Conservation (phyloP, 2,888 invertebrate species). For the Diadromus collaris region DNA sequence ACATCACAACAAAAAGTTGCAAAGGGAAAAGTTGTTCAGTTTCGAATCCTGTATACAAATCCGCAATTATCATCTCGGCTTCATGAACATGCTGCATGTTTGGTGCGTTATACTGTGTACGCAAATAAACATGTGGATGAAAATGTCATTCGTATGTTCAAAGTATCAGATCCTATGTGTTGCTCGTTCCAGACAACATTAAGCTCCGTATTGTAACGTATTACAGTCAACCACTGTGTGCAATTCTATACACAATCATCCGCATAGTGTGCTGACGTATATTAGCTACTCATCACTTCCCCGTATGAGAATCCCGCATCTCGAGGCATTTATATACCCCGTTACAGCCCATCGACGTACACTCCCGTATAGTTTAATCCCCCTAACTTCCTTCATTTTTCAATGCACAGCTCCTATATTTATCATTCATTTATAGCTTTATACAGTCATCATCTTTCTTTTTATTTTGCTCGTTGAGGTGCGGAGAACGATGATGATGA, state of each 20-base stretch:
- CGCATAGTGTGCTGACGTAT: constrained; percentile 30
- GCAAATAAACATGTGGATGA: constrained; percentile 32
- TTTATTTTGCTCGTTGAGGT: constrained; percentile 31
- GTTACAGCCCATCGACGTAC: constrained; percentile 15
- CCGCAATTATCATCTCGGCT: neutral
- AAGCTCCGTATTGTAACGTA: constrained; percentile 26
- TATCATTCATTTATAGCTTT: constrained; percentile 47
- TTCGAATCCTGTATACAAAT: neutral
- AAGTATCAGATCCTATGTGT: constrained; percentile 19
- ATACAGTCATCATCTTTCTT: constrained; percentile 34
- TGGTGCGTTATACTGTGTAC: constrained; percentile 13
- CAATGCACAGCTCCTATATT: constrained; percentile 47
- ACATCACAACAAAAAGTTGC: neutral
- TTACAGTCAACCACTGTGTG: constrained; percentile 7
- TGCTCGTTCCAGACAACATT: constrained; percentile 20
- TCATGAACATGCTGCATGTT: neutral
- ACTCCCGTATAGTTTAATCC: constrained; percentile 36
- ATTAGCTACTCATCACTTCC: constrained; percentile 53
- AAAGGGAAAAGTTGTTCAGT: neutral
- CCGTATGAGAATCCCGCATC: constrained; percentile 30
- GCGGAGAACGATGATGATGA: constrained; percentile 43
- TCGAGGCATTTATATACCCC: constrained; percentile 40
- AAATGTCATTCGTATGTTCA: constrained; percentile 44
- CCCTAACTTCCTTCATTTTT: constrained; percentile 49
- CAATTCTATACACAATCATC: constrained; percentile 20